Percentiles rank a stretch among this genome's conserved stretches.
Evolutionary conservation across 2,113 vertebrate species (phyloP).

Genomic region (Chamaetylas fuelleborni): DNA sequence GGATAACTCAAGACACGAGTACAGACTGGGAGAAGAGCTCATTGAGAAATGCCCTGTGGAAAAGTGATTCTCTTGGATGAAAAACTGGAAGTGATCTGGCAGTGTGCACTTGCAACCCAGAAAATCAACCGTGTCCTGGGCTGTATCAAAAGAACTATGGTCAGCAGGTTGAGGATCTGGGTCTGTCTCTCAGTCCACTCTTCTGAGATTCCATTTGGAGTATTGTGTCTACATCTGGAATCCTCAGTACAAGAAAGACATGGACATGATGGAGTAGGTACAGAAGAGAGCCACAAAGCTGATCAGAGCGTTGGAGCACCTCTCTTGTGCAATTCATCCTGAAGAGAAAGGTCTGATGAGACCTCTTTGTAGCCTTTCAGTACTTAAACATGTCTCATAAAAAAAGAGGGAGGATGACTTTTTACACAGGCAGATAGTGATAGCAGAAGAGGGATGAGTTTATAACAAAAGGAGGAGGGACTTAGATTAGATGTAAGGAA

Average conservation of each 20-base stretch:
- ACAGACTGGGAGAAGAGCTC: not conserved
- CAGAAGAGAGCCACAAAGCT: not conserved
- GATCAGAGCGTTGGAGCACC: not conserved
- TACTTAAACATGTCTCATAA: not conserved
- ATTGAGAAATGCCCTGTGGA: not conserved
- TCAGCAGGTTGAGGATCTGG: not conserved
- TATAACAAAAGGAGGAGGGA: not conserved
- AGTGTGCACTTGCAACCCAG: not conserved
- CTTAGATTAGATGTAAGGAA: not conserved
- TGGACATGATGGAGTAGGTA: not conserved
- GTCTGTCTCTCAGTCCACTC: not conserved
- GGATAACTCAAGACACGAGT: not conserved
- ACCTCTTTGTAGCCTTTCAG: not conserved
- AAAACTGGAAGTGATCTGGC: not conserved
- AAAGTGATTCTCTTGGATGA: not conserved
- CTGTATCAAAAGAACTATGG: not conserved
- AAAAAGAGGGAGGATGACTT: not conserved
- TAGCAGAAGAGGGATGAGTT: not conserved
- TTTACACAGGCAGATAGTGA: not conserved
- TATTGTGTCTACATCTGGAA: not conserved
- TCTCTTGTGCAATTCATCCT: not conserved
- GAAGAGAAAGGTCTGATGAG: not conserved
- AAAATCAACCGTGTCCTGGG: accelerated
- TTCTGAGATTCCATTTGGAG: not conserved
- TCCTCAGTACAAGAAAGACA: not conserved